A percentile compares a stretch with the other conserved stretches of the same genome.
Evolutionary conservation across 2,797 vertebrate species (phyloP).

Genomic region (Distichodus sexfasciatus): DNA sequence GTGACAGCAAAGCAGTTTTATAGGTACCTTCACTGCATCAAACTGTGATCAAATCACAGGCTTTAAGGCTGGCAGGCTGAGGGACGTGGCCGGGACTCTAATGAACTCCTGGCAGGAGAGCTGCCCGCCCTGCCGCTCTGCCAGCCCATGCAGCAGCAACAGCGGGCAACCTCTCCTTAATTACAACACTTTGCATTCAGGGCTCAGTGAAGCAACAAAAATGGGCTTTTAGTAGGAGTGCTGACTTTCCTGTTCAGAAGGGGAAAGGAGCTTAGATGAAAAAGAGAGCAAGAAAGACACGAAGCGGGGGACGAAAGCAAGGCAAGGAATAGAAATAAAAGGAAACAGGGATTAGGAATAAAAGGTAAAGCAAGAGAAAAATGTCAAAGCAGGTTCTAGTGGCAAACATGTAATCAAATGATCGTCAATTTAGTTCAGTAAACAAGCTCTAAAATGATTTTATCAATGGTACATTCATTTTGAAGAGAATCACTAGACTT

Average conservation of each 20-base stretch:
- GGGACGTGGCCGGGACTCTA: constrained; percentile 68
- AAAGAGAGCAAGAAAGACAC: background rate
- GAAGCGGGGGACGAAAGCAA: constrained; percentile 3
- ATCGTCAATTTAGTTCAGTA: too few species aligned
- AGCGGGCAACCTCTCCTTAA: constrained; percentile 60
- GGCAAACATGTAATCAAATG: too few species aligned
- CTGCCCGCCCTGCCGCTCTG: constrained; percentile 36
- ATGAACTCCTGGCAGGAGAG: constrained; percentile 56
- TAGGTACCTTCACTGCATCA: constrained; percentile 58
- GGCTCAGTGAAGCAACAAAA: constrained; percentile 54
- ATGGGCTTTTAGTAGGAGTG: constrained; percentile 42
- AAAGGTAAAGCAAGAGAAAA: too few species aligned
- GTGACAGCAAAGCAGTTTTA: constrained; percentile 66
- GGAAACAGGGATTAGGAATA: constrained; percentile 28
- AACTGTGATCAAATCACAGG: constrained; percentile 67
- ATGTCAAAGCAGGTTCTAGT: too few species aligned
- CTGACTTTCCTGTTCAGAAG: constrained; percentile 43
- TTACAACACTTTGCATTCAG: constrained; percentile 64
- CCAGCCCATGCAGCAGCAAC: constrained; percentile 56
- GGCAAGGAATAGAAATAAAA: too few species aligned
- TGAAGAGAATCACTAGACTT: too few species aligned
- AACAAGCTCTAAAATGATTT: too few species aligned
- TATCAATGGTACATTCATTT: too few species aligned
- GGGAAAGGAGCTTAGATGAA: too few species aligned
- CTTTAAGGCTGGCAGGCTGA: constrained; percentile 63